These are phyloP conservation scores for Antheraea yamamai DNA, from an alignment of 2,888 invertebrate genomes.

Conservation along the genomic window DNA sequence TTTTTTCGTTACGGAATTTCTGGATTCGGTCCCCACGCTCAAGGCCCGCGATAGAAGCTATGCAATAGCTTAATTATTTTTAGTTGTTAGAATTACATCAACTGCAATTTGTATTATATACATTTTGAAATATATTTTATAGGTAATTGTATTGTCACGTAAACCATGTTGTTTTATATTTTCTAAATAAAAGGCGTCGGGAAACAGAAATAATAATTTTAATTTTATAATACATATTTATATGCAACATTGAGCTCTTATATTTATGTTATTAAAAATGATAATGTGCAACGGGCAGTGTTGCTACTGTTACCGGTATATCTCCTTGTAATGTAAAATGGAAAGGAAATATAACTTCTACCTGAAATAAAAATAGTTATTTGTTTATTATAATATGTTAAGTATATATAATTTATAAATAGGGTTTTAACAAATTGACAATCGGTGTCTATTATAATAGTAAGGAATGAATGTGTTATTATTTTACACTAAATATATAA, in stretches of 20 bases:
- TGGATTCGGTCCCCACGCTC: too few species aligned
- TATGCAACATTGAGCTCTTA: neutral
- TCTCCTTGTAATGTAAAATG: conserved; percentile 52
- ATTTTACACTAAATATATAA: too few species aligned
- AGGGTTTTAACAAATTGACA: neutral
- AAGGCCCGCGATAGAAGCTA: too few species aligned
- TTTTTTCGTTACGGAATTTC: too few species aligned
- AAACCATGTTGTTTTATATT: neutral
- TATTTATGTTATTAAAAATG: conserved; percentile 40
- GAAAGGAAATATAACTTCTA: conserved; percentile 51
- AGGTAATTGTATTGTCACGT: too few species aligned
- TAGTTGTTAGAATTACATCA: neutral
- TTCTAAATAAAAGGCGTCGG: neutral
- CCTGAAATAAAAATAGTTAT: conserved; percentile 41
- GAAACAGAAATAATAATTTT: neutral
- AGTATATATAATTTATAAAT: neutral
- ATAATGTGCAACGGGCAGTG: conserved; percentile 57
- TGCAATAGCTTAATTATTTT: too few species aligned
- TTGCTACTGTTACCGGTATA: conserved; percentile 54
- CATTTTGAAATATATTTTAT: too few species aligned
- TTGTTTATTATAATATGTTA: neutral
- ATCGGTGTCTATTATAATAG: too few species aligned
- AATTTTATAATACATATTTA: neutral
- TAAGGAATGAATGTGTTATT: too few species aligned
- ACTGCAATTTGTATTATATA: neutral